Evolutionary conservation across 2,888 invertebrate genomes (phyloP), one percentile per base, ranked within the genome.

Genomic region (Stenodera caucasica): DNA sequence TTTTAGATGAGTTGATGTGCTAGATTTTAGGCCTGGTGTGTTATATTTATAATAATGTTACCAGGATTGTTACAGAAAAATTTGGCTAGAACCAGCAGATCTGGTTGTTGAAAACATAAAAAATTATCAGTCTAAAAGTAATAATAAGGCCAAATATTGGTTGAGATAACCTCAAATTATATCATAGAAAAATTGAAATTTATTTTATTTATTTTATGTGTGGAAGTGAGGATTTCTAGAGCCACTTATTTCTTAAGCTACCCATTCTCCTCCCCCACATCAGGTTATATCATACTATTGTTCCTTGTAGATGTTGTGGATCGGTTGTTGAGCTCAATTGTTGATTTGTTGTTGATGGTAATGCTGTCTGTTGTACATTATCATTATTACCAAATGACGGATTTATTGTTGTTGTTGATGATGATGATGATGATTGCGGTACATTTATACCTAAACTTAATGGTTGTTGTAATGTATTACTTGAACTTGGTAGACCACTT

Each of bases 251-350:
- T 79, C 89, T 86, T 70, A 89, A 88, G 81, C 90, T 89, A 84
- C 90, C 88, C 81, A 90, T 85, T 84, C 92, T 88, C 82, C 91
- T 90, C 86, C 92, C 91, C 92, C 92, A 92, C 92, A 92, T 92
- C 66, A 92, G 90, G 87, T 92, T 89, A 86, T 93, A 93, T 94
- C 92, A 94, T 92, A 94, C 94, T 82, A 94, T 92, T 77, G 94
- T 94, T 70, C 94, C 94, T 81, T 93, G 93, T 65, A 92, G 82
- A 76, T 91, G 90, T 77, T 90, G 90, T 15, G 90, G 86, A 75
- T 89, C 89, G 21, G 82, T 79, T 5, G 80, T 67, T 37, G 55
- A 12, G 76, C 64, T 30, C 72, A 64, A 53, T 73, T 81, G 76
- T 11, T 79, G 72, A 9, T 81, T 82, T 29, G 59, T 81, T 32